These are phyloP conservation scores for Phorcus lineatus DNA, from an alignment of 2,888 invertebrate genomes.

Conservation along the genomic window DNA sequence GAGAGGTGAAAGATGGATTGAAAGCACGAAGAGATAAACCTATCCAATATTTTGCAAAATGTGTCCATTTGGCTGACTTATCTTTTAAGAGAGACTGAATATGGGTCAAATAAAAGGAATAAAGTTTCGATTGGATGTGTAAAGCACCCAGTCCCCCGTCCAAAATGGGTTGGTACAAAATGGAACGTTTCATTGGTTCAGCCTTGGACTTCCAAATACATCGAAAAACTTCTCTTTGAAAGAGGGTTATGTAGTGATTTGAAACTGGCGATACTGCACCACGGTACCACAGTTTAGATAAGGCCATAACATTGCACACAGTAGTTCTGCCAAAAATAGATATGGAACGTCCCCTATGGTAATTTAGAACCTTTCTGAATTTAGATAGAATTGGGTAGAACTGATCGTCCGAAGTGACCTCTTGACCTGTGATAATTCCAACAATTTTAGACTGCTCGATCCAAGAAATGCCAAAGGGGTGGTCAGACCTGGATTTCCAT, in stretches of 20 bases:
- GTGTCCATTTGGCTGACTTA: conserved; percentile 28
- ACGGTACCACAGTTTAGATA: conserved; percentile 22
- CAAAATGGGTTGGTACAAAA: neutral
- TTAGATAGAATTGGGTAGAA: neutral
- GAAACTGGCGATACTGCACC: neutral
- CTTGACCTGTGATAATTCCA: conserved; percentile 38
- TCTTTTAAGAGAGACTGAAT: conserved; percentile 23
- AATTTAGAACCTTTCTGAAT: neutral
- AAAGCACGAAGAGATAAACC: conserved; percentile 26
- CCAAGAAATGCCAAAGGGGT: conserved; percentile 35
- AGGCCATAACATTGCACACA: conserved; percentile 20
- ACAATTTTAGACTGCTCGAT: conserved; percentile 39
- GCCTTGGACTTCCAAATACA: neutral
- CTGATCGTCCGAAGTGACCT: conserved; percentile 27
- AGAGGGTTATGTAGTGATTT: neutral
- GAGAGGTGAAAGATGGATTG: conserved; percentile 15
- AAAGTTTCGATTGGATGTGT: conserved; percentile 9
- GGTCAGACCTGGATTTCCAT: conserved; percentile 25
- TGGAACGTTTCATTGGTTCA: conserved; percentile 15
- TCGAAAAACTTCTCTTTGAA: neutral
- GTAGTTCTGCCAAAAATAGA: conserved; percentile 32
- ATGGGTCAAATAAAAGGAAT: conserved; percentile 16
- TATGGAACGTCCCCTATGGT: neutral
- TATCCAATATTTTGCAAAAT: conserved; percentile 40
- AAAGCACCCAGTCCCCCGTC: conserved; percentile 18